These are phyloP conservation scores for Melierax canorus DNA, from an alignment of 2,113 vertebrate genomes.

Conservation along the genomic window DNA sequence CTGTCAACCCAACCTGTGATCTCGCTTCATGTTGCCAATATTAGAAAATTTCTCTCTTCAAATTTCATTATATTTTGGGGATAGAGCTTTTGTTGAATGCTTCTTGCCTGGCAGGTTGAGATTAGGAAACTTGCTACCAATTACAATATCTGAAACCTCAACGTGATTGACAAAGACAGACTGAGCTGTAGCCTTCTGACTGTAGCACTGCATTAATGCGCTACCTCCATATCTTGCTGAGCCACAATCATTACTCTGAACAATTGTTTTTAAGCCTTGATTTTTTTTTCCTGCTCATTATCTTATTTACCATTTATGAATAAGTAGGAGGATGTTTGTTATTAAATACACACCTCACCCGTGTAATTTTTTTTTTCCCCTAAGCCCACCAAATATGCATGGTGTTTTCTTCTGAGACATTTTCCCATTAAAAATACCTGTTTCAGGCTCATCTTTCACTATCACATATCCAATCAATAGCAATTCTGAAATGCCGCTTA, in stretches of 20 bases:
- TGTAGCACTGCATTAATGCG: neutral
- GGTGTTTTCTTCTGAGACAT: neutral
- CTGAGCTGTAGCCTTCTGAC: neutral
- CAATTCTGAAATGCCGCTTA: constrained; percentile 42
- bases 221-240: neutral
- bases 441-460: neutral
- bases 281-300: neutral
- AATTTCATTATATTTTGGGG: constrained; percentile 18
- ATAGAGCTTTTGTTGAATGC: constrained; percentile 20
- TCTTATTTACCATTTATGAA: neutral
- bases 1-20: constrained; percentile 46
- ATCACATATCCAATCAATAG: constrained; percentile 30
- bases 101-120: constrained; percentile 53
- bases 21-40: neutral
- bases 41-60: neutral
- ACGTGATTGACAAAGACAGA: constrained; percentile 13
- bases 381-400: neutral
- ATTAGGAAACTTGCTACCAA: constrained; percentile 61
- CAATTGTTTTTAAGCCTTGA: neutral
- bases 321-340: neutral
- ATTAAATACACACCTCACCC: neutral
- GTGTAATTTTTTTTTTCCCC: neutral
- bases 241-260: neutral
- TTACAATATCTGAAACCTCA: constrained; percentile 31
- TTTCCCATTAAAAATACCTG: neutral